phyloP scores from a whole-genome alignment of 2,797 vertebrate genomes.

The Acanthopagrus latus region DNA sequence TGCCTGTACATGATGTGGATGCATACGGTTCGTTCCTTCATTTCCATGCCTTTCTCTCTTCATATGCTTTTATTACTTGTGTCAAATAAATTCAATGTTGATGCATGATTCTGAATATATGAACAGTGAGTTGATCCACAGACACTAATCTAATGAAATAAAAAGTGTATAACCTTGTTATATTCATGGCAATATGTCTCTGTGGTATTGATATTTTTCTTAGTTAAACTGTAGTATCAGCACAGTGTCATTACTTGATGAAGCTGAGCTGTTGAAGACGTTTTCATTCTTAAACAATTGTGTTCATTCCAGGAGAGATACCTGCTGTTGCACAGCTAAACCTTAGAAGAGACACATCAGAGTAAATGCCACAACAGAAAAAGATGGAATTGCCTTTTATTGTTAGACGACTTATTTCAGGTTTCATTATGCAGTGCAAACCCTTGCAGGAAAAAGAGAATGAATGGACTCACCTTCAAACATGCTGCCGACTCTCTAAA shows the following conservation, averaged over 20 bases:
- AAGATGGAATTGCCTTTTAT: constrained; percentile 40
- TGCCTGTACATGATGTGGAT: constrained; percentile 4
- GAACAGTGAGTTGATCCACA: too few relatives aligned
- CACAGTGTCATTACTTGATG: neutral
- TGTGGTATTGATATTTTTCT: too few relatives aligned
- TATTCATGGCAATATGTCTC: too few relatives aligned
- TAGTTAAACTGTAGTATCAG: too few relatives aligned
- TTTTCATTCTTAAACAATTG: neutral
- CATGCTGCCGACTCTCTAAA: constrained; percentile 65
- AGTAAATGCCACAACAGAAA: constrained; percentile 26
- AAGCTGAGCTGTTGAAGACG: neutral
- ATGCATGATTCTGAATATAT: too few relatives aligned
- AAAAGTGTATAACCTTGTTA: too few relatives aligned
- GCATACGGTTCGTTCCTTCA: constrained; percentile 12
- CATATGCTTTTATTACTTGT: neutral
- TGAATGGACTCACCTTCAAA: constrained; percentile 68
- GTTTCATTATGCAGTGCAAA: constrained; percentile 59
- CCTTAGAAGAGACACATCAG: neutral
- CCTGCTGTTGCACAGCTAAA: neutral
- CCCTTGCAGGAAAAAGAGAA: constrained; percentile 41
- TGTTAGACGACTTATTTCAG: constrained; percentile 57
- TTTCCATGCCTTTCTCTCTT: neutral
- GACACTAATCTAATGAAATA: too few relatives aligned
- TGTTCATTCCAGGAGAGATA: constrained; percentile 7
- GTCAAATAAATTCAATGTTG: too few relatives aligned